Conservation (phyloP, 2,888 invertebrate genomes). For the Limulus polyphemus region DNA sequence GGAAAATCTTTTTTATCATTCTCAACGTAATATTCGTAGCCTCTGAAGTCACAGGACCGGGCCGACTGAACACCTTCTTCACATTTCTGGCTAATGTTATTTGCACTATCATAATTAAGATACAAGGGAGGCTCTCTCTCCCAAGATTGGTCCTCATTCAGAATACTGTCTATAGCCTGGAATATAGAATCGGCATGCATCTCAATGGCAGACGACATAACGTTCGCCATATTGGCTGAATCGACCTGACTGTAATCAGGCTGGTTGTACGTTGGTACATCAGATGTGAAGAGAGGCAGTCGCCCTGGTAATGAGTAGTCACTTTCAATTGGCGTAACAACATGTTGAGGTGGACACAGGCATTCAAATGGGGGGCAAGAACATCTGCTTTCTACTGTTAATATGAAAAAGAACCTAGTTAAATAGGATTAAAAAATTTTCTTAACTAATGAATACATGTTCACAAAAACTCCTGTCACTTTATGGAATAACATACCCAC, state of each 20-base stretch:
- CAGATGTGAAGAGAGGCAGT: not conserved
- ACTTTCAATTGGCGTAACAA: not conserved
- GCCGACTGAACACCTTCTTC: not conserved
- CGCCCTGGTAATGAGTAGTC: not conserved
- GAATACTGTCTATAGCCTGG: constrained; percentile 4
- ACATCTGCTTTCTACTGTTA: constrained; percentile 21
- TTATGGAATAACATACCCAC: too few relatives aligned
- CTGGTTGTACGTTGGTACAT: not conserved
- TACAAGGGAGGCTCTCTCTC: too few relatives aligned
- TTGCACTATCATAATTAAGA: not conserved
- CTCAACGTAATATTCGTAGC: not conserved
- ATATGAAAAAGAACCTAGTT: not conserved
- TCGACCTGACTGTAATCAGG: constrained; percentile 3
- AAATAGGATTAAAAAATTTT: not conserved
- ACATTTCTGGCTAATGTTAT: not conserved
- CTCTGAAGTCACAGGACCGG: not conserved
- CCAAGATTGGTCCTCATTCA: not conserved
- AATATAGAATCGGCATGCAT: constrained; percentile 7
- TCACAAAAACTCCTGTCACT: too few relatives aligned
- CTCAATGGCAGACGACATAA: constrained; percentile 10
- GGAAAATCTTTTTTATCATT: too few relatives aligned
- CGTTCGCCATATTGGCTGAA: constrained; percentile 4
- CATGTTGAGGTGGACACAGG: constrained; percentile 12
- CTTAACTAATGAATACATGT: too few relatives aligned
- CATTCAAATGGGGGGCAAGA: constrained; percentile 28